Conservation (phyloP, 2,888 invertebrate species). For the Apotomis turbidana region DNA sequence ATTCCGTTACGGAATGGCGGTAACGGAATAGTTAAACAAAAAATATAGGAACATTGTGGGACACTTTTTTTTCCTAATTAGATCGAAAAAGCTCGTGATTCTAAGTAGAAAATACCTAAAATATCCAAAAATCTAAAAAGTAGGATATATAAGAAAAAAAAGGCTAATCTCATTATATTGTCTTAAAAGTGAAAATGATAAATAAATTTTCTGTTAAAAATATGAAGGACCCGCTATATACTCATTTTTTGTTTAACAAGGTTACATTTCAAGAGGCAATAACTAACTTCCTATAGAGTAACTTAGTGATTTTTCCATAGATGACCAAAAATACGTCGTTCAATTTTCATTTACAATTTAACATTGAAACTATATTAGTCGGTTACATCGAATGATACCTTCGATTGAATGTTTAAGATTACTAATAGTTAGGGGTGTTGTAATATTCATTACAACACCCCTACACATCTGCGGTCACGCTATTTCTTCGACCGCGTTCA, state of each 20-base stretch:
- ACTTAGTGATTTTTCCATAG: background rate
- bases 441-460: background rate
- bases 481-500: background rate
- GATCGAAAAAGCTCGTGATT: too few relatives aligned
- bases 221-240: background rate
- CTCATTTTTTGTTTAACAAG: background rate
- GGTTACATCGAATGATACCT: background rate
- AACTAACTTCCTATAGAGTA: background rate
- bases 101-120: too few relatives aligned
- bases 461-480: background rate
- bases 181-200: background rate
- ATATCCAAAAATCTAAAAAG: too few relatives aligned
- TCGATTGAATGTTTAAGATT: background rate
- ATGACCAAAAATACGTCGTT: background rate
- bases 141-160: too few relatives aligned
- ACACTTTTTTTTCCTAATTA: too few relatives aligned
- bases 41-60: too few relatives aligned
- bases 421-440: too few relatives aligned
- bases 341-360: too few relatives aligned
- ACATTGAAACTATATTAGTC: background rate
- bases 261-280: background rate
- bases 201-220: background rate
- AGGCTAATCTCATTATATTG: too few relatives aligned
- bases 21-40: too few relatives aligned
- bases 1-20: too few relatives aligned